Percentiles rank a stretch among this genome's conserved stretches.
phyloP scores from a whole-genome alignment of 1,140 invertebrate species.

The Dolichoris vasculosae region DNA sequence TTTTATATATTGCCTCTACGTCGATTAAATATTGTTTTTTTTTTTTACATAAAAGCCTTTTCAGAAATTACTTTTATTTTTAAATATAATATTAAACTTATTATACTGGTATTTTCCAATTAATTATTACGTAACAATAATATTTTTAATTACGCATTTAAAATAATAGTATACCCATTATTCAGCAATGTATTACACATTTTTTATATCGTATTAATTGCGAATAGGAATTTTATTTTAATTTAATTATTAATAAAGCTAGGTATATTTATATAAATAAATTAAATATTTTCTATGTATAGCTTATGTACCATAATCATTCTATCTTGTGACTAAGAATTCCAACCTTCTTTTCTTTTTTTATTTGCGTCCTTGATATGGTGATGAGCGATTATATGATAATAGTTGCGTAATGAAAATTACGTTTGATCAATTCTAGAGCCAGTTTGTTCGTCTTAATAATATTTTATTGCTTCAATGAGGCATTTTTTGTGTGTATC shows the following conservation, averaged over 20 bases:
- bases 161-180: no score
- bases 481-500: slow-evolving; percentile 22
- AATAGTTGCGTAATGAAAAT: slow-evolving; percentile 30
- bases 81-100: no score
- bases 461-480: slow-evolving; percentile 37
- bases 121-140: no score
- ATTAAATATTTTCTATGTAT: background rate
- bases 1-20: no score
- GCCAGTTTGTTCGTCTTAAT: background rate
- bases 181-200: no score
- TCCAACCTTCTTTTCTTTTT: background rate
- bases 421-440: slow-evolving; percentile 15
- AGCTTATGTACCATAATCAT: background rate
- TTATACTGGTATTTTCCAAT: no score
- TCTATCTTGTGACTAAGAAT: slow-evolving; percentile 3
- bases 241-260: background rate
- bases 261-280: background rate
- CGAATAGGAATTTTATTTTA: no score
- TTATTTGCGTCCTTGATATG: slow-evolving; percentile 7
- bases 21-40: no score
- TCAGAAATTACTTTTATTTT: no score
- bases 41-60: no score
- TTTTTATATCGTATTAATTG: no score
- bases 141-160: no score
- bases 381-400: slow-evolving; percentile 25